Base-by-base conservation (phyloP, 2,888 invertebrate species). In the Euspilapteryx auroguttella region DNA sequence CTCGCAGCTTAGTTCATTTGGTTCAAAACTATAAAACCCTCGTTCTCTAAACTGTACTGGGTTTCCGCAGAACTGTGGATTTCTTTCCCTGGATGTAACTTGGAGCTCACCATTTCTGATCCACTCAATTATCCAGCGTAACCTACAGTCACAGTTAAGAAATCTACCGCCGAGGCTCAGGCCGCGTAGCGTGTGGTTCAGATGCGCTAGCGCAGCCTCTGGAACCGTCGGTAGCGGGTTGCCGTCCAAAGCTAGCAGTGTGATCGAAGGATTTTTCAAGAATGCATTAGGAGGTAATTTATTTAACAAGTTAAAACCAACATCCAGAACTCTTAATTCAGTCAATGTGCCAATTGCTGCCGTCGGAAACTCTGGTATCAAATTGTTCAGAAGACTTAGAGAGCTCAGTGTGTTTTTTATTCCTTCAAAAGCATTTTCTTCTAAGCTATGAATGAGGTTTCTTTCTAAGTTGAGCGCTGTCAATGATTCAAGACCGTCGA, bases 121-220 rank as follows among this genome's bases (percentile, higher is more conserved):
- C 94, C 94, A 94, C 49, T 93, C 86, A 34, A 89, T 85, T 33
- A 94, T 87, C 94, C 94, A 94, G 6, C 85, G 80, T 26, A 94
- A 61, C 32, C 86, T 83, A 55, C 94, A 94, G 52, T 94, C 94
- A 49, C 94, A 94, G 40, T 87, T 87, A 15, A 94, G 71, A 53
- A 91, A 92, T 35, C 92, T 79, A 3, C 94, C 94, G 6, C 94
- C 94, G 8, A 94, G 68, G 44, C 93, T 93, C 8, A 94, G 69
- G 0, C 94, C 94, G 17, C 93, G 78, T 15, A 94, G 76, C 0
- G 92, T 90, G 37, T 82, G 81, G 55, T 93, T 93, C 22, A 94
- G 73, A 47, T 88, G 87, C 4, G 79, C 64, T 37, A 94, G 82
- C 1, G 92, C 87, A 40, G 82, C 81, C 46, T 85, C 86, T 1